These are phyloP conservation scores for Trachelus iudaicus DNA, from an alignment of 2,888 invertebrate species.

Conservation along the genomic window DNA sequence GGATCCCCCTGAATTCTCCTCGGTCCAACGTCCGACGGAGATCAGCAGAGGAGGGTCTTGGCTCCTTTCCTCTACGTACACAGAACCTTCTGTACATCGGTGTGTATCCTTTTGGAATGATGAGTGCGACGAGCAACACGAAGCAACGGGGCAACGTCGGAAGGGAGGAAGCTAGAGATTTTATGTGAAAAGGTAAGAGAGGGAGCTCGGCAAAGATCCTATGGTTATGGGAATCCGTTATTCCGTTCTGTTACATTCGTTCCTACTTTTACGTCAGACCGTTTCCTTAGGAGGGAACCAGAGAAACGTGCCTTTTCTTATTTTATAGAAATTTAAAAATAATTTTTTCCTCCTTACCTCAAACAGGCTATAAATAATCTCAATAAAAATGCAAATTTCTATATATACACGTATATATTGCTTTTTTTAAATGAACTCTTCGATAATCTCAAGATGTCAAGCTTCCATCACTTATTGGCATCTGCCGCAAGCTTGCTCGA, in stretches of 20 bases:
- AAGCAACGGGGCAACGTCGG: background rate
- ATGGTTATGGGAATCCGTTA: background rate
- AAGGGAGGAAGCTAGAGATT: background rate
- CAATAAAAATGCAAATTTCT: background rate
- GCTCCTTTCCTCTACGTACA: background rate
- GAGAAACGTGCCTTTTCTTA: background rate
- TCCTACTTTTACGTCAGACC: background rate
- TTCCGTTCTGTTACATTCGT: background rate
- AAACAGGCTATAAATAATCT: background rate
- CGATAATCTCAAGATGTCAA: background rate
- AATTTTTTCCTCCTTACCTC: background rate
- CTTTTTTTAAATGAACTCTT: background rate
- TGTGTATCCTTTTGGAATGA: background rate
- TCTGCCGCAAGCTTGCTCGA: slow-evolving; percentile 1
- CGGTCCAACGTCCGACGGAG: background rate
- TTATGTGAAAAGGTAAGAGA: background rate
- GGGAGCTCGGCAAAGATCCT: background rate
- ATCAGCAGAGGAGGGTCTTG: background rate
- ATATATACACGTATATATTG: background rate
- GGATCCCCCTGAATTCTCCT: background rate
- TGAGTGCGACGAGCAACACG: background rate
- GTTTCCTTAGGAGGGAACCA: background rate
- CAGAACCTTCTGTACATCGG: background rate
- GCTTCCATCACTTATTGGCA: background rate
- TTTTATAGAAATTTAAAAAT: background rate